Percentiles rank a stretch among this genome's conserved stretches.
Conservation (phyloP, 1,140 invertebrate species). For the Leptinotarsa lineolata region DNA sequence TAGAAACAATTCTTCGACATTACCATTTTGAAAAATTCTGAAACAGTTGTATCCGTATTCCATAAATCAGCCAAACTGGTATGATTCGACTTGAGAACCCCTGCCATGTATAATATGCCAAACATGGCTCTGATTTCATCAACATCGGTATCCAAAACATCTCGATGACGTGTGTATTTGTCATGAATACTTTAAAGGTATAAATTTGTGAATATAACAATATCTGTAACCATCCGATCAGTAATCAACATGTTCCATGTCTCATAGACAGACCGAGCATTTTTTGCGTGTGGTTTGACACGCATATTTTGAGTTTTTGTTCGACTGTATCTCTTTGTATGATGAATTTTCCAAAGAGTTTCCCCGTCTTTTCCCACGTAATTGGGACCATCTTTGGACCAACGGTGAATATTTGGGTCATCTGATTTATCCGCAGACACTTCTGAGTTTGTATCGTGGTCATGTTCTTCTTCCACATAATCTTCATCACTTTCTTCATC, state of each 20-base stretch:
- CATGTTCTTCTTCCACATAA: neutral
- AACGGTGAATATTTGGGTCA: constrained; percentile 1
- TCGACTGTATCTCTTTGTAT: neutral
- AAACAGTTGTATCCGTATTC: constrained; percentile 52
- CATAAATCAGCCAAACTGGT: constrained; percentile 56
- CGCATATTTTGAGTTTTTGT: neutral
- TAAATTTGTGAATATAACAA: neutral
- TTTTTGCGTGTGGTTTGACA: neutral
- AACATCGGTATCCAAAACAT: constrained; percentile 24
- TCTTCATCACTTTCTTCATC: constrained; percentile 7
- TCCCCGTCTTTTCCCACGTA: constrained; percentile 6
- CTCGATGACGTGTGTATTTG: constrained; percentile 17
- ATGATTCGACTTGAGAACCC: constrained; percentile 54
- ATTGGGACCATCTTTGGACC: neutral
- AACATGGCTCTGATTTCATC: constrained; percentile 38
- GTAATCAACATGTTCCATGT: neutral
- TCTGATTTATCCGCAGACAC: constrained; percentile 1
- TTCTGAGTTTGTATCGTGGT: neutral
- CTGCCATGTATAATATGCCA: constrained; percentile 59
- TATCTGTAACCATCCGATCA: neutral
- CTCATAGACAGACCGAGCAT: neutral
- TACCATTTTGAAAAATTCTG: constrained; percentile 45
- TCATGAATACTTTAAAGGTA: constrained; percentile 14
- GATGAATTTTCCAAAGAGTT: constrained; percentile 10
- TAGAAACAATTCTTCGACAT: constrained; percentile 27